Base-by-base conservation (phyloP, 1,140 invertebrate genomes). In the Lamellibrachia luymesi region DNA sequence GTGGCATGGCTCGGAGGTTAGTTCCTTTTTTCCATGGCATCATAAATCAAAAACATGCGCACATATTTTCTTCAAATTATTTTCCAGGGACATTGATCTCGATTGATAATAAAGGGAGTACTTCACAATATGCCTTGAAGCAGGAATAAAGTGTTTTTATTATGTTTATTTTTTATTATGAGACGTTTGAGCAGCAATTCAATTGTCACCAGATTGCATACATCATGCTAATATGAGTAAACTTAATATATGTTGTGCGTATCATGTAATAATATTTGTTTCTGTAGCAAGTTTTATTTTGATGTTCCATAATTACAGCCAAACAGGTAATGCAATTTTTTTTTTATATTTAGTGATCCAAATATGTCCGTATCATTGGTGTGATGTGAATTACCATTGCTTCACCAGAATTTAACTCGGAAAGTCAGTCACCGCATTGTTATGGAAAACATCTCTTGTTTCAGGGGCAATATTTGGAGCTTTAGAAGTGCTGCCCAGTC, bases 1-100 rank as follows among this genome's bases (percentile, higher is more conserved):
- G 97, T 97, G 7, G 97, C 97, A 51, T 99, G 98, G 98, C 96
- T 98, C 17, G 98, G 98, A 95, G 98, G 97, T 97, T 96, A 95
- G 95, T 92, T 13, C 2, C 4, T 8, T n/a, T 56, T 51, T 38
- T 5, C 7, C 10, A 38, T 38, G 38, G 38, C 38, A 38, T 38
- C 1, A 38, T 38, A 38, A 38, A 38, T 38, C 38, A 38, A 38
- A 38, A 38, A 38, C 38, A 38, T 38, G 38, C 38, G 80, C 80
- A 90, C 80, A 90, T 90, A 22, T 90, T 17, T 22, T 90, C 17
- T 90, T 90, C n/a, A 90, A 90, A 90, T 90, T 90, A 22, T 90
- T 90, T 90, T 90, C 80, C 80, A 90, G 17, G 17, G 17, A 22
- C 50, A 10, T 51, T 25, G 5, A 93, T 93, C 8, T 10, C 4